Evolutionary conservation across 2,888 invertebrate genomes (phyloP), one percentile per base, ranked within the genome.

Genomic region (Nezara viridula): DNA sequence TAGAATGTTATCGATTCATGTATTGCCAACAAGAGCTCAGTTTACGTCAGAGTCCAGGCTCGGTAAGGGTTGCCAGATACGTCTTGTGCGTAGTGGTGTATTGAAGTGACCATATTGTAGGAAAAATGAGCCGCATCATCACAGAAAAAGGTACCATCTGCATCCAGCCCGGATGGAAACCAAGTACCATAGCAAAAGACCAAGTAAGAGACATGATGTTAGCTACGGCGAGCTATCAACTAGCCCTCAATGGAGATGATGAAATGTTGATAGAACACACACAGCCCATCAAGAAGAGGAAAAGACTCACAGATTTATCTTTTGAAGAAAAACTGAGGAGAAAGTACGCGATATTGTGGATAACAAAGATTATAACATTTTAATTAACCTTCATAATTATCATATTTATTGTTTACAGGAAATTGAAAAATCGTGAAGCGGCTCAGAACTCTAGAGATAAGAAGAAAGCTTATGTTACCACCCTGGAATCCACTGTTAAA

Each of bases 381-480:
- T 86, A 85, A 27, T 49, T 85, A 44, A 66, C 81, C 9, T 81
- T 4, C 2, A n/a, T n/a, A 44, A 14, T 40, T 44, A 44, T 81
- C 24, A 19, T 24, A 14, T 81, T 50, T 52, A 92, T 44, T 44
- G 44, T 91, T 93, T 94, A 49, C 93, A 98, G 98, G 93, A 98
- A 98, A 94, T 93, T 98, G 92, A 98, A 98, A 93, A 99, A 99
- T 93, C 95, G 99, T 91, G 98, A 99, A 47, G 99, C 99, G 52
- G 99, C 99, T 5, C 99, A 99, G 93, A 98, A 98, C 86, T 99
- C 99, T 0, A 95, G 99, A 89, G 99, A 99, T 93, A 95, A 98
- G 85, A 99, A 99, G 93, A 99, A 99, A 93, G 97, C 97, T 0
- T 91, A 91, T 90, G 90, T 91, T 49, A 88, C 77, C 27, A 96